Conservation (phyloP, 2,888 invertebrate species). For the Ethmia dodecea region DNA sequence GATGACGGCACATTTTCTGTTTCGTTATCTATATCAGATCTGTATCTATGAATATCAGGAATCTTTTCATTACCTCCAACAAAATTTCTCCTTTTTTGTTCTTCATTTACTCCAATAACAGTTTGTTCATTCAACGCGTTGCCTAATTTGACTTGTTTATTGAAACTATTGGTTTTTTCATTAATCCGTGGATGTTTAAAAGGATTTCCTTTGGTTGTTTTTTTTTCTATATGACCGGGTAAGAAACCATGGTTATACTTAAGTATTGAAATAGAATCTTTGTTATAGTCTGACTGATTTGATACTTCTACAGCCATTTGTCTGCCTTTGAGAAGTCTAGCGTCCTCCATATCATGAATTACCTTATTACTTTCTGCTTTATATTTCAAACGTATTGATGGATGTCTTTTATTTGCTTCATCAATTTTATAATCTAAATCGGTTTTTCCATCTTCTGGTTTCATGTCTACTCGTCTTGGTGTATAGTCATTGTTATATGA, state of each 20-base stretch:
- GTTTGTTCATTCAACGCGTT: slow-evolving; percentile 58
- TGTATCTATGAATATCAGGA: slow-evolving; percentile 56
- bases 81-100: slow-evolving; percentile 50
- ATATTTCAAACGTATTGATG: slow-evolving; percentile 43
- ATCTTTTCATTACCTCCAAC: slow-evolving; percentile 50
- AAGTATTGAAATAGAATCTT: slow-evolving; percentile 41
- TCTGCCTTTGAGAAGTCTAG: slow-evolving; percentile 35
- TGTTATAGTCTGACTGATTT: slow-evolving; percentile 37
- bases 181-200: background rate
- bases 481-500: slow-evolving; percentile 50
- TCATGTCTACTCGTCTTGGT: slow-evolving; percentile 41
- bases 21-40: slow-evolving; percentile 43
- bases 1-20: slow-evolving; percentile 38
- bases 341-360: slow-evolving; percentile 28
- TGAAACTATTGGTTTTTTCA: slow-evolving; percentile 33
- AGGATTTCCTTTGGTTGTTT: slow-evolving; percentile 11
- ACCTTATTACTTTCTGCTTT: slow-evolving; percentile 36
- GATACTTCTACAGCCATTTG: slow-evolving; percentile 45
- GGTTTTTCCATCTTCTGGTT: slow-evolving; percentile 22
- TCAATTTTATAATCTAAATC: slow-evolving; percentile 27
- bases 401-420: slow-evolving; percentile 34
- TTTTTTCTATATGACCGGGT: slow-evolving; percentile 28
- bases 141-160: slow-evolving; percentile 58
- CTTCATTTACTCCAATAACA: slow-evolving; percentile 40
- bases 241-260: slow-evolving; percentile 58